Evolutionary conservation across 2,797 vertebrate species (phyloP).

Genomic region (Morelia viridis): DNA sequence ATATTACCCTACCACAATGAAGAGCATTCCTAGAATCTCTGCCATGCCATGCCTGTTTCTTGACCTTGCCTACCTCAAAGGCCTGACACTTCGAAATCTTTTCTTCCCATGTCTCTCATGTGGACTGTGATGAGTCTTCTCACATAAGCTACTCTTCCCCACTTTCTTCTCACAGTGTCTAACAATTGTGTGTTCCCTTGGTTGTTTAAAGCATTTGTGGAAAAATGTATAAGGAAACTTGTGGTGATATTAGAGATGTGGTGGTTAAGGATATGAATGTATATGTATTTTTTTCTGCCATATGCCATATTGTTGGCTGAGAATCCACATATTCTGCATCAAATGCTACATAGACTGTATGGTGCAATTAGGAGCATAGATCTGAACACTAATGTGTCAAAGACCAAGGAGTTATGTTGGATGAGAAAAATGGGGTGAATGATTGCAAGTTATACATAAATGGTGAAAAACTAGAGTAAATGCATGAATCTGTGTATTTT

Average conservation of each 20-base stretch:
- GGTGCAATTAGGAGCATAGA: constrained; percentile 59
- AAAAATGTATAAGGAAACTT: not conserved
- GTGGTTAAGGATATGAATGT: not conserved
- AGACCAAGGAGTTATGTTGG: not conserved
- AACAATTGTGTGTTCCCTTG: not conserved
- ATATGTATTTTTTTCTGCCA: not conserved
- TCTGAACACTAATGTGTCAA: not conserved
- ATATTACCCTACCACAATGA: not conserved
- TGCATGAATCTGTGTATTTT: not conserved
- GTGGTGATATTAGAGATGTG: not conserved
- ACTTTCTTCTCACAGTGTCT: not conserved
- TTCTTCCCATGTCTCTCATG: not conserved
- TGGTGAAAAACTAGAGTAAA: not conserved
- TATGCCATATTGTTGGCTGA: not conserved
- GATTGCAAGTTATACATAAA: not conserved
- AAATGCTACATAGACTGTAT: constrained; percentile 66
- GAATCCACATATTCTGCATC: not conserved
- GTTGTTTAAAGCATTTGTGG: not conserved
- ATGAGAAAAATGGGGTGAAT: not conserved
- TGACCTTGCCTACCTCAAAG: not conserved
- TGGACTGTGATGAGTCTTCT: not conserved
- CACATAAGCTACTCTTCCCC: not conserved
- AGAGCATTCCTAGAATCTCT: not conserved
- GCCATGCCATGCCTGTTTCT: not conserved
- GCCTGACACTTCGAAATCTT: not conserved